Evolutionary conservation across 2,888 invertebrate genomes (phyloP).

Genomic region (Agonum fuliginosum): DNA sequence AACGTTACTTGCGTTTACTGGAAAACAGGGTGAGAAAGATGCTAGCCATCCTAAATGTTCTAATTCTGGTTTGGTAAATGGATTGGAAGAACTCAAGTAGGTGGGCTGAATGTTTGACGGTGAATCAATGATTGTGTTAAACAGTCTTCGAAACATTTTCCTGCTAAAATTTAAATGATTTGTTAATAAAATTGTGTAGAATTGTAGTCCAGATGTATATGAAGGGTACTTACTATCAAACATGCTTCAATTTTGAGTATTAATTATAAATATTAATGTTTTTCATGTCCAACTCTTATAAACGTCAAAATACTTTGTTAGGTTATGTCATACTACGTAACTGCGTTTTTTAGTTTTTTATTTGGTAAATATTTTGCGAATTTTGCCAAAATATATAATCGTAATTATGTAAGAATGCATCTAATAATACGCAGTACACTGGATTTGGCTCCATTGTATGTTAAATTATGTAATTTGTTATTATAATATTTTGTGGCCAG

Average conservation of each 20-base stretch:
- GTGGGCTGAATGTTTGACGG: conserved; percentile 65
- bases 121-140: conserved; percentile 69
- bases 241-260: background rate
- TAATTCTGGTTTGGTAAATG: conserved; percentile 68
- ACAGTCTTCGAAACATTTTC: conserved; percentile 69
- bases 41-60: conserved; percentile 75
- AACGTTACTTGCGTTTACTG: conserved; percentile 80
- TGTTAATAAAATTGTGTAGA: background rate
- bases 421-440: too few relatives aligned
- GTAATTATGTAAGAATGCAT: too few relatives aligned
- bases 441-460: too few relatives aligned
- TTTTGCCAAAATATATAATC: background rate
- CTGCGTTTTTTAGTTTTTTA: background rate
- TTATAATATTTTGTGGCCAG: too few relatives aligned
- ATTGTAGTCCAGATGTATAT: too few relatives aligned
- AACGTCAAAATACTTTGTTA: background rate
- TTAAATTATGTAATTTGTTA: too few relatives aligned
- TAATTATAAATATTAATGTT: too few relatives aligned
- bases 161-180: conserved; percentile 24
- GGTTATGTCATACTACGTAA: background rate
- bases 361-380: background rate
- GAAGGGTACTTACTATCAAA: background rate
- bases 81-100: conserved; percentile 63
- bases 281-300: too few relatives aligned
- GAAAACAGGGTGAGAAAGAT: conserved; percentile 80